Percentiles rank a stretch among this genome's conserved stretches.
Conservation (phyloP, 2,113 vertebrate genomes). For the Pionites leucogaster region DNA sequence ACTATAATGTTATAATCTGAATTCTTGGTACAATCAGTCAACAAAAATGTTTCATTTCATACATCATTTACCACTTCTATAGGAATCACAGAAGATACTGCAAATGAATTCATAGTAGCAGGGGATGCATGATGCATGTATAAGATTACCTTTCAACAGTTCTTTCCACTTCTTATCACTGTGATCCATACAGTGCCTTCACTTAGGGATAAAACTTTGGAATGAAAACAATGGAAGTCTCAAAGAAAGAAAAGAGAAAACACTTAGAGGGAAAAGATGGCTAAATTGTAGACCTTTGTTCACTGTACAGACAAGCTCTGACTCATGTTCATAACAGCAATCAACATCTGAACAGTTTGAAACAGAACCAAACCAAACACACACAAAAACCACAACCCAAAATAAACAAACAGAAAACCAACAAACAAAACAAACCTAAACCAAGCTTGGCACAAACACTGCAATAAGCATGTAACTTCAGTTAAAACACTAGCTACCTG, state of each 20-base stretch:
- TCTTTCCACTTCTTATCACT: not conserved
- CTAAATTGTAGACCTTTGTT: not conserved
- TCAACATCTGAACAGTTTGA: not conserved
- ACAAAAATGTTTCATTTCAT: constrained; percentile 41
- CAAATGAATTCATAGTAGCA: not conserved
- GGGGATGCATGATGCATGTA: not conserved
- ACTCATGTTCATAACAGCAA: not conserved
- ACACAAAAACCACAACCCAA: not conserved
- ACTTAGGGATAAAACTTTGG: not conserved
- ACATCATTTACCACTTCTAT: not conserved
- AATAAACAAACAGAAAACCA: not conserved
- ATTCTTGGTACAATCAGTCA: not conserved
- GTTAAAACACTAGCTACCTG: not conserved
- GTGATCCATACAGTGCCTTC: not conserved
- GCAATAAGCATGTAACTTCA: not conserved
- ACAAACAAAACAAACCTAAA: not conserved
- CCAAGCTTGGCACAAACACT: not conserved
- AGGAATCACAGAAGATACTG: not conserved
- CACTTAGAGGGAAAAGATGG: not conserved
- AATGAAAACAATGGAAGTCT: not conserved
- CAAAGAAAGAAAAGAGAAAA: not conserved
- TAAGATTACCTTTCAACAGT: not conserved
- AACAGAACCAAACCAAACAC: not conserved
- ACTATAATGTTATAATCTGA: not conserved
- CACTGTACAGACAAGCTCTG: not conserved